A percentile compares a stretch with the other conserved stretches of the same genome.
Evolutionary conservation across 2,888 invertebrate genomes (phyloP).

Genomic region (Tuberolachnus salignus): DNA sequence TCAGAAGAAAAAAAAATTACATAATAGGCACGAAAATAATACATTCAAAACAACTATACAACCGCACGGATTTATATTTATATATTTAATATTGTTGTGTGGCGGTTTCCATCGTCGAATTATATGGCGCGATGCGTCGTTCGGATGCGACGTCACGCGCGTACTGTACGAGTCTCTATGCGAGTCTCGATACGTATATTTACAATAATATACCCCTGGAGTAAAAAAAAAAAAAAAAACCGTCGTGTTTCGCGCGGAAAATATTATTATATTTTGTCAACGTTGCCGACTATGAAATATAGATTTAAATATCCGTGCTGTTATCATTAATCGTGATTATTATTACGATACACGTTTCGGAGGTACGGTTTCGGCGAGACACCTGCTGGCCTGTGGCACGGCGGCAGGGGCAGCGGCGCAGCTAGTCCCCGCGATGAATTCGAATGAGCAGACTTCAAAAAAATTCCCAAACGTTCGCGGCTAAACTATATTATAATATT

Average conservation of each 20-base stretch:
- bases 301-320: neutral
- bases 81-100: too few species aligned
- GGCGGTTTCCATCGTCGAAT: too few species aligned
- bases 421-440: neutral
- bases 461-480: too few species aligned
- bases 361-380: neutral
- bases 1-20: too few species aligned
- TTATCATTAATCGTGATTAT: constrained; percentile 16
- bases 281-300: neutral
- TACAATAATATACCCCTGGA: too few species aligned
- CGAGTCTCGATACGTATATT: too few species aligned
- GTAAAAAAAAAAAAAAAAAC: neutral
- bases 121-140: constrained; percentile 48
- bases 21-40: too few species aligned
- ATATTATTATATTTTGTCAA: neutral
- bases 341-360: neutral
- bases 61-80: neutral
- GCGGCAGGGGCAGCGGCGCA: too few species aligned
- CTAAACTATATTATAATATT: too few species aligned
- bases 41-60: too few species aligned
- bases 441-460: constrained; percentile 14
- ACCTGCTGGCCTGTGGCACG: neutral
- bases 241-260: neutral
- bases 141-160: constrained; percentile 45
- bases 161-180: neutral